A percentile compares a stretch with the other conserved stretches of the same genome.
phyloP scores from a whole-genome alignment of 2,113 vertebrate species.

The Eudyptes chrysolophus region DNA sequence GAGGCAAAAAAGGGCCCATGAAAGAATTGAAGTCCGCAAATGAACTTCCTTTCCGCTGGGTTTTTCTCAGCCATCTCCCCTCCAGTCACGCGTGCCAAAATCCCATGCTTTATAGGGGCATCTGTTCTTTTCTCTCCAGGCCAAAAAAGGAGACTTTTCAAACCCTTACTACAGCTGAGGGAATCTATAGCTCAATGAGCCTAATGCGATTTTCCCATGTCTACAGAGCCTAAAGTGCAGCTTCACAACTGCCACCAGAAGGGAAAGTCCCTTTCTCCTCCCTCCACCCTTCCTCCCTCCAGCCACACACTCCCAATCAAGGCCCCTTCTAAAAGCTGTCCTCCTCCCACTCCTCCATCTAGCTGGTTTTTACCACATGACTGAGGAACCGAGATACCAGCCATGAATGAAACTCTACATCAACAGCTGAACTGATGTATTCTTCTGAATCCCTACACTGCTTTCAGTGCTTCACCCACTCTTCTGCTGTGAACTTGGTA shows the following conservation, averaged over 20 bases:
- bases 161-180: conserved; percentile 1
- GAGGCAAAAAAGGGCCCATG: conserved; percentile 26
- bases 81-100: conserved; percentile 47
- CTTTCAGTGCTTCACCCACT: neutral
- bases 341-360: neutral
- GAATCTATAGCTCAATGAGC: conserved; percentile 16
- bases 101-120: conserved; percentile 55
- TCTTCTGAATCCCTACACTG: neutral
- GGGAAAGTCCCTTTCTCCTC: neutral
- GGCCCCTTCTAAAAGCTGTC: neutral
- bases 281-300: neutral
- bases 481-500: neutral
- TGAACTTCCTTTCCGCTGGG: conserved; percentile 29
- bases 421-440: neutral
- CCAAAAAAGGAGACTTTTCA: conserved; percentile 63
- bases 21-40: conserved; percentile 23
- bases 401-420: neutral
- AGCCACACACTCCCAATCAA: neutral
- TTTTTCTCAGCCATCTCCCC: conserved; percentile 53
- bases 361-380: neutral
- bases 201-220: neutral
- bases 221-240: neutral
- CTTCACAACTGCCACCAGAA: neutral
- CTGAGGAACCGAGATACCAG: neutral
- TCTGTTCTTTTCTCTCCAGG: conserved; percentile 45